These are phyloP conservation scores for Gonatopus flavifemur DNA, from an alignment of 1,140 invertebrate species.

Conservation along the genomic window DNA sequence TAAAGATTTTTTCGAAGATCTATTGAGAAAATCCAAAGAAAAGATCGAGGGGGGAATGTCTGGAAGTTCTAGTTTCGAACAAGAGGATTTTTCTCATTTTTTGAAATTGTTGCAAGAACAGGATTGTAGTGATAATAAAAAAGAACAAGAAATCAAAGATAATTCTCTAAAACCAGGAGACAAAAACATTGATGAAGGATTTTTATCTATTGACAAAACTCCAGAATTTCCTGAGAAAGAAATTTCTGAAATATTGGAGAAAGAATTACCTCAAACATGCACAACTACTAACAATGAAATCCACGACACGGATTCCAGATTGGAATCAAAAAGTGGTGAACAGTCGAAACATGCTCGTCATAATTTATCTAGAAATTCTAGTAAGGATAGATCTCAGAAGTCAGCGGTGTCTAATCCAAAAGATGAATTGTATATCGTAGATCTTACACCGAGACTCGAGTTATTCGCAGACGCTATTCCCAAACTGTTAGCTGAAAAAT, in stretches of 20 bases:
- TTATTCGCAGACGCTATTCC: conserved; percentile 53
- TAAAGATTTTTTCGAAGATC: conserved; percentile 51
- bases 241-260: conserved; percentile 41
- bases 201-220: conserved; percentile 22
- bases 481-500: conserved; percentile 49
- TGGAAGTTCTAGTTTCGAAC: conserved; percentile 48
- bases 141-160: conserved; percentile 21
- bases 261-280: conserved; percentile 29
- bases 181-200: background rate
- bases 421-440: conserved; percentile 47
- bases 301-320: conserved; percentile 24
- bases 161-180: conserved; percentile 7
- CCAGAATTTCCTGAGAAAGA: conserved; percentile 46
- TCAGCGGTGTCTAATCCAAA: conserved; percentile 30
- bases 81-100: conserved; percentile 55
- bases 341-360: background rate
- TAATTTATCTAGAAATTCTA: conserved; percentile 8
- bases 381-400: conserved; percentile 10
- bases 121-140: conserved; percentile 29
- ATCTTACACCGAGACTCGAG: conserved; percentile 49
- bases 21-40: conserved; percentile 45
- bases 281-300: conserved; percentile 24
- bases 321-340: background rate
- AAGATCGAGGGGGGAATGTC: conserved; percentile 44
- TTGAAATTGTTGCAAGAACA: conserved; percentile 49